Evolutionary conservation across 2,797 vertebrate genomes (phyloP), one percentile per base, ranked within the genome.

Genomic region (Malurus splendens): DNA sequence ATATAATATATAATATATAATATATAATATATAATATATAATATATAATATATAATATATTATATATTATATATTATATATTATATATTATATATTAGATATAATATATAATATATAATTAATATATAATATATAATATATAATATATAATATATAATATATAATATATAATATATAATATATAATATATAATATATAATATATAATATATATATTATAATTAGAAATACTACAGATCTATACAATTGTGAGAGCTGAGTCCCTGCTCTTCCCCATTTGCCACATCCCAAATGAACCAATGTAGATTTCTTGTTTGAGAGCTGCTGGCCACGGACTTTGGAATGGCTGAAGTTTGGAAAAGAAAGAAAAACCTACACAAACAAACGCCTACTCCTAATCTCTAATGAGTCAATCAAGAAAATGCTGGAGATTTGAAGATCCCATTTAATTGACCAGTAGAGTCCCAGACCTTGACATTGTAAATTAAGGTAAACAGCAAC

Each of bases 391-490:
- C 9, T 83, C 15, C 52, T 84, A 78, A 76, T 4, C 30, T 76
- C 41, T 73, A 82, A 87, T 19, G 44, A 86, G n/a, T 45, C 30
- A 68, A 39, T 68, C 38, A 75, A 75, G 66, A 56, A 82, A 50
- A 28, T 64, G n/a, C 10, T 28, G 32, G 19, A 65, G n/a, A 39
- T 60, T 82, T 44, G 20, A 75, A 64, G n/a, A 88, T 16, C 9
- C 7, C 68, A 18, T 78, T 74, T 66, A 75, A 73, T 73, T 82
- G 66, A 54, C 51, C 13, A 42, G 32, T 17, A 76, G 19, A 66
- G 16, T 56, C 47, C 15, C 27, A 85, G 50, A 55, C 39, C 5
- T n/a, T 66, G 24, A 32, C 27, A 47, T 54, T 65, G 38, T 54
- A 82, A 74, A 41, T 27, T 10, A 71, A 82, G 28, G 25, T 65